Percentiles rank a stretch among this genome's conserved stretches.
Conservation (phyloP, 2,797 vertebrate genomes). For the Otus scops region DNA sequence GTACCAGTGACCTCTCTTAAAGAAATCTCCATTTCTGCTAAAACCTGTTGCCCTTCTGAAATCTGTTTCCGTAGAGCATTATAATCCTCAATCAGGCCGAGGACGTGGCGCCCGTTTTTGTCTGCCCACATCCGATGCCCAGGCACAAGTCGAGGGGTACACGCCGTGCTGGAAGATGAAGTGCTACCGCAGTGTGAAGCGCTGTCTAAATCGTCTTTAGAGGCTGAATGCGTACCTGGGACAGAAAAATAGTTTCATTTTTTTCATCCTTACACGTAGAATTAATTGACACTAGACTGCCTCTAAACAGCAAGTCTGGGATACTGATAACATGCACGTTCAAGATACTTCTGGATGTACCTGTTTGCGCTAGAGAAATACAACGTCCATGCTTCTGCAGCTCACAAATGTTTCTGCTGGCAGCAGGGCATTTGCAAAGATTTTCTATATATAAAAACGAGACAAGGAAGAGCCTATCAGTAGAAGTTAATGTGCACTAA, state of each 20-base stretch:
- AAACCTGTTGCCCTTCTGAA: constrained; percentile 80
- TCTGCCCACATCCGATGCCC: constrained; percentile 86
- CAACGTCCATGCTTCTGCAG: background rate
- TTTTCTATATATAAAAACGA: constrained; percentile 2
- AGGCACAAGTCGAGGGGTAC: constrained; percentile 77
- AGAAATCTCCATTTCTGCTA: constrained; percentile 77
- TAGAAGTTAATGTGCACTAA: background rate
- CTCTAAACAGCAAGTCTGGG: background rate
- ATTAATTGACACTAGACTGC: rapidly evolving
- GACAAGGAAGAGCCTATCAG: background rate
- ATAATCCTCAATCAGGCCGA: constrained; percentile 90
- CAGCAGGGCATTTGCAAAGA: background rate
- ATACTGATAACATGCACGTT: rapidly evolving
- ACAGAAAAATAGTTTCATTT: rapidly evolving
- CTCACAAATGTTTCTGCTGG: background rate
- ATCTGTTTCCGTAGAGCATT: constrained; percentile 87
- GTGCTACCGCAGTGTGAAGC: constrained; percentile 73
- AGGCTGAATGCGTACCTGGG: background rate
- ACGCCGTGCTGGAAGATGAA: constrained; percentile 66
- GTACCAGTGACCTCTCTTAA: constrained; percentile 67
- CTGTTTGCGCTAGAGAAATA: background rate
- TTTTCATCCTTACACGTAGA: background rate
- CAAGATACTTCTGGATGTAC: background rate
- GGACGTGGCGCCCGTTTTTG: constrained; percentile 81
- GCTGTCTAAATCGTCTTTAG: constrained; percentile 54